Evolutionary conservation across 1,140 invertebrate genomes (phyloP).

Genomic region (Drosophila kohkoa): DNA sequence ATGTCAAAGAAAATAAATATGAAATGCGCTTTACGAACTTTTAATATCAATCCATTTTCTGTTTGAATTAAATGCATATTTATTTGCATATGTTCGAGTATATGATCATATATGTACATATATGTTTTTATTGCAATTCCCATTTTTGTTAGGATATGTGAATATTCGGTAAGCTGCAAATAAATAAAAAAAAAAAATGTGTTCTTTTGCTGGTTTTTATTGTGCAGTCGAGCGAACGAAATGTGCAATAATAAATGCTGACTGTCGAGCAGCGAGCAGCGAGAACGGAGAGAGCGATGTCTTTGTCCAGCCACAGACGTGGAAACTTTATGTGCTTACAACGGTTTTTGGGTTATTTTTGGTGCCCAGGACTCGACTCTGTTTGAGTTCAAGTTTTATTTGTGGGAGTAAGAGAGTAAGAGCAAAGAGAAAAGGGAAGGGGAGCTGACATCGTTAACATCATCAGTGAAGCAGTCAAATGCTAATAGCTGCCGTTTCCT

Average conservation of each 20-base stretch:
- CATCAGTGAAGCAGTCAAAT: conserved; percentile 82
- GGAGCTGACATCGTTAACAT: conserved; percentile 75
- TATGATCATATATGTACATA: too few relatives aligned
- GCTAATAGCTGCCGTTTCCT: conserved; percentile 81
- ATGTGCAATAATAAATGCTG: conserved; percentile 81
- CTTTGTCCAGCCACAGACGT: conserved; percentile 63
- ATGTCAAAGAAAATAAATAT: neutral
- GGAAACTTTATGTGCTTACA: conserved; percentile 74
- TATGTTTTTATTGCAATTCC: neutral
- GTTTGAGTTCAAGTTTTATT: conserved; percentile 7
- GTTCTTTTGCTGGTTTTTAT: conserved; percentile 43
- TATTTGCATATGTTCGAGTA: neutral
- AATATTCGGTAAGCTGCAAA: conserved; percentile 7
- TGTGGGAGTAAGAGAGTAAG: too few relatives aligned
- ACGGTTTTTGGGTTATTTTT: conserved; percentile 46
- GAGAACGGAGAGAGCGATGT: conserved; percentile 19
- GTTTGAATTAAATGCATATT: neutral
- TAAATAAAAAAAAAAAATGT: neutral
- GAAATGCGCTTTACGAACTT: neutral
- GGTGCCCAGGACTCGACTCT: conserved; percentile 8
- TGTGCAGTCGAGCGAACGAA: conserved; percentile 76
- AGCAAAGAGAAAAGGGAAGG: neutral
- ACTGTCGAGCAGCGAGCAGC: conserved; percentile 38
- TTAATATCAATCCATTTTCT: conserved; percentile 1
- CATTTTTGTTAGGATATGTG: conserved; percentile 14